Percentiles rank a stretch among this genome's conserved stretches.
phyloP scores from a whole-genome alignment of 2,797 vertebrate species.

The Acrossocheilus wenchowensis region DNA sequence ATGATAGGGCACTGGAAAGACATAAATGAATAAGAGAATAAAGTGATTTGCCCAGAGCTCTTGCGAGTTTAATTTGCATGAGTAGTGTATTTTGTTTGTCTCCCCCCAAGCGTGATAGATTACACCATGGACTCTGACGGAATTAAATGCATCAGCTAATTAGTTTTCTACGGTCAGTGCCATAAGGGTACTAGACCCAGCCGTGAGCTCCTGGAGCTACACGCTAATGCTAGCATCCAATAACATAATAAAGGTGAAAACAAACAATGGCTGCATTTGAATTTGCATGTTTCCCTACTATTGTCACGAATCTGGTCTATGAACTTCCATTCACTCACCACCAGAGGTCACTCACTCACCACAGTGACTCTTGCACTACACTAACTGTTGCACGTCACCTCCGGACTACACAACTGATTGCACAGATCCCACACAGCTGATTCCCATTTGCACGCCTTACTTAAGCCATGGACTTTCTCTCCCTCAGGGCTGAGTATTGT shows the following conservation, averaged over 20 bases:
- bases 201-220: constrained; percentile 42
- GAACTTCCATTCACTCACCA: no score
- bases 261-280: neutral
- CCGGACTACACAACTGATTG: no score
- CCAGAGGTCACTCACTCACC: no score
- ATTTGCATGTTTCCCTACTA: neutral
- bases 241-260: neutral
- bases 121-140: constrained; percentile 70
- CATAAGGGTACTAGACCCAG: constrained; percentile 54
- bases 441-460: no score
- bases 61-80: constrained; percentile 75
- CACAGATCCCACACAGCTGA: no score
- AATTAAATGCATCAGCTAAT: constrained; percentile 81
- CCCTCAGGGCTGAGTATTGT: no score
- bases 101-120: constrained; percentile 71
- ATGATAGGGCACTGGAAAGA: constrained; percentile 63
- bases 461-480: no score
- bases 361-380: no score
- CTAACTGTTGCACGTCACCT: no score
- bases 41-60: constrained; percentile 68
- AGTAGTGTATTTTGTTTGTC: constrained; percentile 77
- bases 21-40: constrained; percentile 70
- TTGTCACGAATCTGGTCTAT: no score
- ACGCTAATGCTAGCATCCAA: neutral
- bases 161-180: constrained; percentile 75